A percentile compares a stretch with the other conserved stretches of the same genome.
Conservation (phyloP, 2,888 invertebrate species). For the Electrophaes corylata region DNA sequence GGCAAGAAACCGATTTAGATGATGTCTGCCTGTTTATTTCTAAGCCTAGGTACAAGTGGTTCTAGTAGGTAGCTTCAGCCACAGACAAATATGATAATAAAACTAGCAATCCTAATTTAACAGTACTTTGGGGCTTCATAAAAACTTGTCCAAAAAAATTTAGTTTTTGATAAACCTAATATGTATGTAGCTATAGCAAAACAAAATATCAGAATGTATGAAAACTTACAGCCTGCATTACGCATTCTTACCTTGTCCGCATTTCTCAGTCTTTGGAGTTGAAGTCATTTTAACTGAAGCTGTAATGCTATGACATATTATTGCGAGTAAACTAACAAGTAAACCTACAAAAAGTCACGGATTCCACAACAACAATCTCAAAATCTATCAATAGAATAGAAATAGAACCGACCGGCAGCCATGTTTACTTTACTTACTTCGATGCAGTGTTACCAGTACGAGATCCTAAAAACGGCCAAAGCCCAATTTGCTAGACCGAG, state of each 20-base stretch:
- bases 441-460: no score
- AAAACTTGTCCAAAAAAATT: neutral
- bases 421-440: conserved; percentile 63
- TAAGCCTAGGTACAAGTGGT: no score
- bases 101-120: no score
- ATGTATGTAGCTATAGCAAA: neutral
- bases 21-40: neutral
- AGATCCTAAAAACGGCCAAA: no score
- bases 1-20: neutral
- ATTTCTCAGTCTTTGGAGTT: conserved; percentile 81
- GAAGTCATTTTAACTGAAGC: conserved; percentile 72
- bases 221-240: conserved; percentile 42
- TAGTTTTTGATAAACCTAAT: neutral
- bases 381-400: conserved; percentile 66
- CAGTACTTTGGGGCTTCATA: neutral
- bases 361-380: conserved; percentile 58
- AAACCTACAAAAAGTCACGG: conserved; percentile 44
- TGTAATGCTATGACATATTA: conserved; percentile 72
- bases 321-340: conserved; percentile 48
- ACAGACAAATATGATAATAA: no score
- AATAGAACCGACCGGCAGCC: conserved; percentile 78
- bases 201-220: neutral
- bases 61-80: no score
- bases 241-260: conserved; percentile 74
- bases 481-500: no score